Evolutionary conservation across 2,113 vertebrate genomes (phyloP), one percentile per base, ranked within the genome.

Genomic region (Macquaria australasica): DNA sequence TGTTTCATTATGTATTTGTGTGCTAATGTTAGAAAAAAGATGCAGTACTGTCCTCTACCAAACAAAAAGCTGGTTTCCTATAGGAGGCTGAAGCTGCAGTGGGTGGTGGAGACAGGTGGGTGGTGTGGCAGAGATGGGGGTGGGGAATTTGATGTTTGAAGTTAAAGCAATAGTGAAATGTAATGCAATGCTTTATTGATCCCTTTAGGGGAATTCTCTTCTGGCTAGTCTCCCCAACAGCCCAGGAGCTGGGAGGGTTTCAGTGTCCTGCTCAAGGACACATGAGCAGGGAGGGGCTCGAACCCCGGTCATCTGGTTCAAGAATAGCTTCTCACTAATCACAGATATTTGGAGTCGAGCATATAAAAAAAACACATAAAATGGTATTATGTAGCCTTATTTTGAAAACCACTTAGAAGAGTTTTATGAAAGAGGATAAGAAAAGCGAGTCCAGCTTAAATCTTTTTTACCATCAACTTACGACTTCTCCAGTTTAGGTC

Each of bases 151-250:
- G n/a, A 59, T 37, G 64, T 41, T 39, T 71, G 43, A 28, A 76
- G 21, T 73, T 68, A 28, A 74, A 48, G 66, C 79, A 51, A 6
- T 73, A 34, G 12, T 21, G 31, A 77, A 71, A 64, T 60, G 37
- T 51, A 80, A 76, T 76, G 37, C 50, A 34, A 20, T n/a, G 9
- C 23, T 69, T 63, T 77, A 72, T 81, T 73, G 39, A 56, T 81
- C 11, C 60, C 12, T 71, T 39, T 7, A 41, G 78, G 34, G 69
- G 37, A 62, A 68, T 56, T 76, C 48, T 72, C 15, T 34, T 56
- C 45, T 28, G 12, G 18, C 37, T 34, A 1, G 55, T 21, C 39
- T 79, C 43, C 12, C 9, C 41, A 23, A n/a, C n/a, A n/a, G n/a
- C 67, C 25, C 67, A 3, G 25, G 67, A 69, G 45, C 41, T 34